Conservation (phyloP, 2,888 invertebrate species). For the Atethmia centrago region DNA sequence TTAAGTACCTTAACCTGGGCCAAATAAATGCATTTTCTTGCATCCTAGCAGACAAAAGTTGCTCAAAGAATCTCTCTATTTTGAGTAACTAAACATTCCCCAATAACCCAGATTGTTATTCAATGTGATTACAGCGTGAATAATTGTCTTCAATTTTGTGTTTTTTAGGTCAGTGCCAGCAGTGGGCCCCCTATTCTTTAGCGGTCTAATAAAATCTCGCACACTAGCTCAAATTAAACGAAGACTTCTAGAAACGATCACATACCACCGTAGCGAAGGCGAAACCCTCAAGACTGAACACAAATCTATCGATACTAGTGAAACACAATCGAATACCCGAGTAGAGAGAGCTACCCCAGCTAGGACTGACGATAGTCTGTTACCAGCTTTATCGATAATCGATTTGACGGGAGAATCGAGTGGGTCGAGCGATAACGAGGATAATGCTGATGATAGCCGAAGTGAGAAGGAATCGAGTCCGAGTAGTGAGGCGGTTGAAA, state of each 20-base stretch:
- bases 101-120: background rate
- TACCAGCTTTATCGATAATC: conserved; percentile 75
- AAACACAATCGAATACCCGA: conserved; percentile 50
- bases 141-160: background rate
- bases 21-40: no score
- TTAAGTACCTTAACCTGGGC: no score
- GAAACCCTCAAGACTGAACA: conserved; percentile 66
- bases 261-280: conserved; percentile 77
- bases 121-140: background rate
- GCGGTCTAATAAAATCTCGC: conserved; percentile 84
- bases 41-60: background rate
- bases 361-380: conserved; percentile 65
- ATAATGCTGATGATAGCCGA: conserved; percentile 35
- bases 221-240: conserved; percentile 79
- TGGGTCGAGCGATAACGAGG: conserved; percentile 68
- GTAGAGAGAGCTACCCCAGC: conserved; percentile 47
- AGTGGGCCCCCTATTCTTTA: conserved; percentile 85
- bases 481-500: conserved; percentile 49
- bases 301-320: conserved; percentile 40
- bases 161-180: conserved; percentile 73
- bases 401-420: conserved; percentile 77
- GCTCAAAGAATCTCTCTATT: background rate
- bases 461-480: conserved; percentile 55
- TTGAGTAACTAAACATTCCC: background rate
- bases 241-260: conserved; percentile 77